A percentile compares a stretch with the other conserved stretches of the same genome.
phyloP scores from a whole-genome alignment of 2,113 vertebrate species.

The Dermatemys mawii region DNA sequence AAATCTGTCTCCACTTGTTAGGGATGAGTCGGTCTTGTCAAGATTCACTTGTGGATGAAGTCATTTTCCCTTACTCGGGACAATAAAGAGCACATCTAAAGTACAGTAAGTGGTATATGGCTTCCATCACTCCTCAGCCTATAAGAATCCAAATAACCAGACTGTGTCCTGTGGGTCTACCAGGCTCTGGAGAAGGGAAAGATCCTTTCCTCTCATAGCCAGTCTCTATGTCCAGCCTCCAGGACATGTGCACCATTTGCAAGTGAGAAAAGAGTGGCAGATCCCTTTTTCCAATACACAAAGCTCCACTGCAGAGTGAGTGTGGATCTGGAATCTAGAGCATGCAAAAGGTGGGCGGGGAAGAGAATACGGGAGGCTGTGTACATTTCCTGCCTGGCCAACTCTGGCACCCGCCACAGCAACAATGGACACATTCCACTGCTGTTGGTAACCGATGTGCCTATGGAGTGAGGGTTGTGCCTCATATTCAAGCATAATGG shows the following conservation, averaged over 20 bases:
- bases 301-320: neutral
- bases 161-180: neutral
- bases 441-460: neutral
- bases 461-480: neutral
- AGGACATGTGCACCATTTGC: neutral
- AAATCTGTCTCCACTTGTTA: slow-evolving; percentile 67
- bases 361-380: no score
- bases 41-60: slow-evolving; percentile 68
- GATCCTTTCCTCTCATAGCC: neutral
- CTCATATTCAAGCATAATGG: neutral
- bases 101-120: slow-evolving; percentile 55
- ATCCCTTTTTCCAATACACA: neutral
- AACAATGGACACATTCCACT: neutral
- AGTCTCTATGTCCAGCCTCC: neutral
- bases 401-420: neutral
- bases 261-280: neutral
- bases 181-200: neutral
- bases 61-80: slow-evolving; percentile 70
- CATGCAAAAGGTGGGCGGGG: neutral
- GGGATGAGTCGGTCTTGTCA: slow-evolving; percentile 69
- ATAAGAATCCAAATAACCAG: neutral
- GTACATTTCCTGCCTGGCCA: neutral
- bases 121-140: slow-evolving; percentile 29
- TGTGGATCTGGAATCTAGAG: neutral
- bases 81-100: slow-evolving; percentile 68